Base-by-base conservation (phyloP, 2,888 invertebrate genomes). In the Ormia ochracea region DNA sequence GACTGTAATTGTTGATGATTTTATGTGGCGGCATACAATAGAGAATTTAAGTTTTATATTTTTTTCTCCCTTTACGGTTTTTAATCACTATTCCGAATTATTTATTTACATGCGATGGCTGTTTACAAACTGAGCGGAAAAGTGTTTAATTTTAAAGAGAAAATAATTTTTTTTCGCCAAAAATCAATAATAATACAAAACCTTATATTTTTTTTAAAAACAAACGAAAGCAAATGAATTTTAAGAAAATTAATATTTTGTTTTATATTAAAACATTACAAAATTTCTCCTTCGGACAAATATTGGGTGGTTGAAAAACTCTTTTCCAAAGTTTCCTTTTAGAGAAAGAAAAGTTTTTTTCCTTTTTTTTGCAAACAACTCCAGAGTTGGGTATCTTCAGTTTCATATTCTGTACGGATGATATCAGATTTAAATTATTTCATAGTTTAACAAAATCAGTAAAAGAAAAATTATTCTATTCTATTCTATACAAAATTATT, bases 1-100 rank as follows among this genome's bases (percentile, higher is more conserved):
- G 79, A 74, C 14, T 75, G 65, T 79, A 79, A 79, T 79, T 75
- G 69, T 59, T 79, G 65, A 59, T 75, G 74, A 68, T 77, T 77
- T 70, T 65, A 41, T 43, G 26, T 31, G 63, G 38, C 52, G 33
- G 72, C 12, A 26, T 23, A 5, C 66, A 14, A 33, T 21, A 26
- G 59, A 19, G 58, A 12, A 68, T 50, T 66, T 33, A 52, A 41
- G 28, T 38, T 59, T 72, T 31, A 9, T 58, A 58, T 21, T 26
- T 28, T 28, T 4, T 28, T 4, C 3, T 28, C 6, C 28, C n/a
- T 41, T 41, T n/a, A 41, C 21, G 1, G 28, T 50, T 56, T 65
- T 63, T 45, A 56, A 56, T 66, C 50, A 41, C 26, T 43, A 19
- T 65, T 36, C 21, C 41, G 41, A 52, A 59, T 38, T 41, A 65